Percentiles rank a stretch among this genome's conserved stretches.
These are phyloP conservation scores for Rhadina sibilatrix DNA, from an alignment of 2,113 vertebrate genomes.

Conservation along the genomic window DNA sequence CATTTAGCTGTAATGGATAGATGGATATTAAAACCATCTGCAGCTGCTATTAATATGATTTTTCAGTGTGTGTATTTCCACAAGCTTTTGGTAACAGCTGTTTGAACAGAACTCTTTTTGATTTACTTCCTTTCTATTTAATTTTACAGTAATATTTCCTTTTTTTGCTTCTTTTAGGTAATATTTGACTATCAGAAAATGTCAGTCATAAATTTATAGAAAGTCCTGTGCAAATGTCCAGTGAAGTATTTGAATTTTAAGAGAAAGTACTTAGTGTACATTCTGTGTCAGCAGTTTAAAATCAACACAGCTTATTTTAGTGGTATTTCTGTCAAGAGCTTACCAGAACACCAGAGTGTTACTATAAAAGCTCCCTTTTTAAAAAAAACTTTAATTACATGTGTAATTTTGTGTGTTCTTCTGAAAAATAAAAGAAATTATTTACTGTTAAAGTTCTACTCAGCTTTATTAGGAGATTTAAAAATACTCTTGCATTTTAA, in stretches of 20 bases:
- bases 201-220: not conserved
- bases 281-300: not conserved
- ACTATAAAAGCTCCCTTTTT: not conserved
- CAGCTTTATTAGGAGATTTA: not conserved
- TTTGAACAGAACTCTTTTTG: not conserved
- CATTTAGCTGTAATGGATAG: not conserved
- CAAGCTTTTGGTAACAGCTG: constrained; percentile 24
- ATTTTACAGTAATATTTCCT: not conserved
- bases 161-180: not conserved
- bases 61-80: not conserved
- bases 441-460: not conserved
- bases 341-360: not conserved
- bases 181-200: not conserved
- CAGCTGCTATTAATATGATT: constrained; percentile 37
- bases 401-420: not conserved
- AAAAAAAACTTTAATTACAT: not conserved
- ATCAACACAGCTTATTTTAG: not conserved
- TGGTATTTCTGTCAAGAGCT: not conserved
- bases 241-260: not conserved
- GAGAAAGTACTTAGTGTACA: not conserved
- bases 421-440: not conserved
- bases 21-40: constrained; percentile 39
- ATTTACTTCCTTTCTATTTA: not conserved
- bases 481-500: not conserved
- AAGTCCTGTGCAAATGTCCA: not conserved